Percentiles rank a stretch among this genome's conserved stretches.
Evolutionary conservation across 2,888 invertebrate genomes (phyloP).

Genomic region (Drosophila engyochracea): DNA sequence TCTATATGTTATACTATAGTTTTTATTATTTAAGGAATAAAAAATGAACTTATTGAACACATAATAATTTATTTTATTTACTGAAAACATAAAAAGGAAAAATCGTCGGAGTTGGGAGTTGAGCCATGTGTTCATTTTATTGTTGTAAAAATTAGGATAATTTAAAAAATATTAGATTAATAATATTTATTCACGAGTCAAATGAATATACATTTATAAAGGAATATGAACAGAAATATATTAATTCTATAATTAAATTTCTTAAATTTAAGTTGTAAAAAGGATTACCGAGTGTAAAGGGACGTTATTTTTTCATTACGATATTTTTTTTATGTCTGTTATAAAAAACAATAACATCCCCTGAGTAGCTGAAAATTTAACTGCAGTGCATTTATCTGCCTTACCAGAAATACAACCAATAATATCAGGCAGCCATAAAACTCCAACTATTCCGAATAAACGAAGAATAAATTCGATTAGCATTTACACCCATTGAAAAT

Average conservation of each 20-base stretch:
- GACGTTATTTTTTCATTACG: constrained; percentile 24
- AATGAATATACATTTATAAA: background rate
- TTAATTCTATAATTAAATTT: too few relatives aligned
- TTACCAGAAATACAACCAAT: constrained; percentile 87
- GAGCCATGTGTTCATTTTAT: background rate
- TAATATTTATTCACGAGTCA: background rate
- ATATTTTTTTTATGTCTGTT: constrained; percentile 44
- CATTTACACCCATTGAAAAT: background rate
- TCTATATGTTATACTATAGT: background rate
- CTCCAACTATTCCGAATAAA: too few relatives aligned
- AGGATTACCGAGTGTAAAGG: constrained; percentile 36
- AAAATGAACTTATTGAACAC: background rate
- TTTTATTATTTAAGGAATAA: background rate
- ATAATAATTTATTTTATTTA: background rate
- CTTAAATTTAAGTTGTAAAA: background rate
- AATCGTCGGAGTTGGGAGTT: background rate
- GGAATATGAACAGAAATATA: background rate
- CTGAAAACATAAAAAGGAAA: background rate
- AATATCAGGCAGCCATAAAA: constrained; percentile 89
- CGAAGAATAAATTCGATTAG: background rate
- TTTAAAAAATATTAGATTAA: background rate
- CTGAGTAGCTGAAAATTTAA: constrained; percentile 36
- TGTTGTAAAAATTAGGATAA: background rate
- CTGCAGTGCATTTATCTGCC: background rate
- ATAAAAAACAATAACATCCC: constrained; percentile 58